Percentiles rank a stretch among this genome's conserved stretches.
phyloP scores from a whole-genome alignment of 2,888 invertebrate genomes.

The Drosophila mayaguana region DNA sequence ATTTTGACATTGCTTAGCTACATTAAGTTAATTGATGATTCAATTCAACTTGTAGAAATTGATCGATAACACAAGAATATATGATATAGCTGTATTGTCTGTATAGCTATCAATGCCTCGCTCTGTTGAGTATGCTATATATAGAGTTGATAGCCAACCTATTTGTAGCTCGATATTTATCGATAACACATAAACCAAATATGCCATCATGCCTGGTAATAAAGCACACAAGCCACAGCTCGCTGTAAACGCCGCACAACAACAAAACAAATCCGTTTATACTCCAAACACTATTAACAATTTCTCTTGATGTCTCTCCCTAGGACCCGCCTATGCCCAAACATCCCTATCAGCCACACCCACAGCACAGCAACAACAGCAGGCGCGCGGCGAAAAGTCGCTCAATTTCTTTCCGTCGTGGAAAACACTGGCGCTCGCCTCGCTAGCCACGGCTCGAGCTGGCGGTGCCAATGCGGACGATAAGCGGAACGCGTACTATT shows the following conservation, averaged over 20 bases:
- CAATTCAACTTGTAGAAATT: neutral
- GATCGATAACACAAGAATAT: neutral
- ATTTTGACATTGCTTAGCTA: neutral
- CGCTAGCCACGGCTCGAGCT: slow-evolving; percentile 71
- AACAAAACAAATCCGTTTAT: neutral
- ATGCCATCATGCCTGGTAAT: slow-evolving; percentile 34
- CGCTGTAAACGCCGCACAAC: slow-evolving; percentile 52
- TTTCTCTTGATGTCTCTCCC: slow-evolving; percentile 20
- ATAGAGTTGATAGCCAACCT: neutral
- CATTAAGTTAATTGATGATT: too few relatives aligned
- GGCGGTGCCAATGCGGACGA: slow-evolving; percentile 29
- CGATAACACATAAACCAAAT: slow-evolving; percentile 22
- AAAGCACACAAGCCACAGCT: slow-evolving; percentile 51
- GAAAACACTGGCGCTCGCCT: slow-evolving; percentile 83
- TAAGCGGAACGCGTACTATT: slow-evolving; percentile 66
- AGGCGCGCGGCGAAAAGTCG: slow-evolving; percentile 75
- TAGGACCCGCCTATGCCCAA: slow-evolving; percentile 67
- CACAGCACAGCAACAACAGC: slow-evolving; percentile 38
- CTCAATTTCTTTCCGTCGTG: slow-evolving; percentile 83
- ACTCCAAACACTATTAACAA: slow-evolving; percentile 3
- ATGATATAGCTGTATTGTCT: too few relatives aligned
- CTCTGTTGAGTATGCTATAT: neutral
- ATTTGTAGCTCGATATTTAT: neutral
- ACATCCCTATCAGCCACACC: slow-evolving; percentile 42
- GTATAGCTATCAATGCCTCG: neutral